Evolutionary conservation across 2,113 vertebrate genomes (phyloP).

Genomic region (Grammomys dolichurus): DNA sequence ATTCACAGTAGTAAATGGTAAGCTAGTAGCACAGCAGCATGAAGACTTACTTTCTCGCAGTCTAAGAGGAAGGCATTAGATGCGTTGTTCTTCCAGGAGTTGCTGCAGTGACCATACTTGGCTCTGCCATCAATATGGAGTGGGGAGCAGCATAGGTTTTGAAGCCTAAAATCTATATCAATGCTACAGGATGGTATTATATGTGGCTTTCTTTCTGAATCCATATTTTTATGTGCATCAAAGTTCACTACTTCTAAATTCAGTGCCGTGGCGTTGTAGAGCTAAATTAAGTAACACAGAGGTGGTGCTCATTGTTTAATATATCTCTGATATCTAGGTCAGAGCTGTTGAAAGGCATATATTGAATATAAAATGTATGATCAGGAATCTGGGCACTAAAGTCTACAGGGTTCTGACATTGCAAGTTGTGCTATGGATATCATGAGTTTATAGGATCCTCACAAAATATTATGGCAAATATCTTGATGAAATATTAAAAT

Average conservation of each 20-base stretch:
- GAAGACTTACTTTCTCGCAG: background rate
- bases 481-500: conserved; percentile 16
- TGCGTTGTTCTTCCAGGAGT: background rate
- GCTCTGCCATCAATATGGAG: too few species aligned
- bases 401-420: background rate
- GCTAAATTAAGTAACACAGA: background rate
- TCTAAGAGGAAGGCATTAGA: background rate
- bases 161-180: background rate
- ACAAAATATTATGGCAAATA: background rate
- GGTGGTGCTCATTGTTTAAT: background rate
- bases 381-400: background rate
- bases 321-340: background rate
- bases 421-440: background rate
- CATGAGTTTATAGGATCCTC: background rate
- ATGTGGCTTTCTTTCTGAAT: background rate
- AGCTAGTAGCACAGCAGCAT: background rate
- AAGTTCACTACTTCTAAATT: conserved; percentile 14
- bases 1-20: background rate
- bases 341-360: background rate
- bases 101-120: background rate
- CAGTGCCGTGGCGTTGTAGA: background rate
- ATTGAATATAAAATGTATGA: background rate
- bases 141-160: background rate
- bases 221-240: background rate
- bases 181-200: background rate